A percentile compares a stretch with the other conserved stretches of the same genome.
Conservation (phyloP, 2,888 invertebrate species). For the Brachypalpus laphriformis region DNA sequence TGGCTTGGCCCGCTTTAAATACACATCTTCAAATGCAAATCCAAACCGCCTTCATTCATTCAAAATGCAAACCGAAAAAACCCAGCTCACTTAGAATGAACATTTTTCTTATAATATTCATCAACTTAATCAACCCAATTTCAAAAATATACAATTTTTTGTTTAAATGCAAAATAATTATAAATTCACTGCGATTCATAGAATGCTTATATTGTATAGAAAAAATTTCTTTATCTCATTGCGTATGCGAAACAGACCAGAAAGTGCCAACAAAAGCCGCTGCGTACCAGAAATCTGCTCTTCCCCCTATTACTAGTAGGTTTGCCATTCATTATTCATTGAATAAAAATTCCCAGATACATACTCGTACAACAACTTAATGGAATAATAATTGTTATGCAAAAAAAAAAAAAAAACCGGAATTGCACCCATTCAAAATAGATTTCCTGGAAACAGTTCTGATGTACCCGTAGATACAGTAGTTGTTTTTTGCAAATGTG, state of each 20-base stretch:
- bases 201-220: background rate
- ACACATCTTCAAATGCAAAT: background rate
- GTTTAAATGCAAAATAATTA: background rate
- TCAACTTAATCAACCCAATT: slow-evolving; percentile 6
- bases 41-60: background rate
- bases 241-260: background rate
- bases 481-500: background rate
- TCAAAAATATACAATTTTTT: background rate
- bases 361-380: background rate
- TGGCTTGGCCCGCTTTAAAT: too few species aligned
- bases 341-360: background rate
- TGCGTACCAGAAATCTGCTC: background rate
- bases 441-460: slow-evolving; percentile 1
- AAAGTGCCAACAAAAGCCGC: background rate
- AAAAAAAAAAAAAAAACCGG: background rate
- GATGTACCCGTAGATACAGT: background rate
- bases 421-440: slow-evolving; percentile 4
- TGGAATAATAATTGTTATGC: slow-evolving; percentile 18
- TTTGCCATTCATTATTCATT: slow-evolving; percentile 5
- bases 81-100: background rate
- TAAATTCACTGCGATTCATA: background rate
- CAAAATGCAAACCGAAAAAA: background rate
- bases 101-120: background rate
- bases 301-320: background rate
- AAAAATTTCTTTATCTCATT: background rate